Conservation (phyloP, 1,140 invertebrate species). For the Epicauta chinensis region DNA sequence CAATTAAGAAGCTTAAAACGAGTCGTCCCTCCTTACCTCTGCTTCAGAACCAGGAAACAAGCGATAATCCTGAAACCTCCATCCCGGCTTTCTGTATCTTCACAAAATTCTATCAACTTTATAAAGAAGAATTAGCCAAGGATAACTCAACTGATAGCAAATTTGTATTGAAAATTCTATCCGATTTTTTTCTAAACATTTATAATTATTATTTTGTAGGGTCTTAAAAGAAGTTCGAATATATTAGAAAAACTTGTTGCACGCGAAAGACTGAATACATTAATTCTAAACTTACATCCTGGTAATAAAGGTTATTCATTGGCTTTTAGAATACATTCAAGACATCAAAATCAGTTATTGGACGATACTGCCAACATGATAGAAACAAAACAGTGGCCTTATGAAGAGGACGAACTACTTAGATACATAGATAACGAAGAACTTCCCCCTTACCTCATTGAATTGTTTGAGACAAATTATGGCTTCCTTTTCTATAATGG, state of each 20-base stretch:
- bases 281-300: constrained; percentile 86
- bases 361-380: constrained; percentile 56
- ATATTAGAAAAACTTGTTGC: constrained; percentile 74
- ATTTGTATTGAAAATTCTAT: constrained; percentile 12
- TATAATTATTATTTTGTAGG: constrained; percentile 42
- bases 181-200: background rate
- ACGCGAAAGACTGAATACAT: constrained; percentile 76
- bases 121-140: constrained; percentile 35
- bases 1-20: constrained; percentile 39
- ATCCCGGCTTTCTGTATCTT: constrained; percentile 29
- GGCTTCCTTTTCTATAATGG: constrained; percentile 84
- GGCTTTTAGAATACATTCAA: constrained; percentile 43
- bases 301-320: constrained; percentile 88
- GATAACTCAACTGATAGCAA: constrained; percentile 14
- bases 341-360: constrained; percentile 34
- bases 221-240: constrained; percentile 67
- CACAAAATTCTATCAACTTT: constrained; percentile 33
- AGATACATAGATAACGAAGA: constrained; percentile 79
- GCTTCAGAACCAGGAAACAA: constrained; percentile 30
- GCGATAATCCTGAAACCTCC: constrained; percentile 22
- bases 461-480: constrained; percentile 73
- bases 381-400: constrained; percentile 69
- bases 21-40: constrained; percentile 35
- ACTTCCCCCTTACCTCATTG: constrained; percentile 77
- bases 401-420: constrained; percentile 68